Base-by-base conservation (phyloP, 2,888 invertebrate species). In the Phymatocera aterrima region DNA sequence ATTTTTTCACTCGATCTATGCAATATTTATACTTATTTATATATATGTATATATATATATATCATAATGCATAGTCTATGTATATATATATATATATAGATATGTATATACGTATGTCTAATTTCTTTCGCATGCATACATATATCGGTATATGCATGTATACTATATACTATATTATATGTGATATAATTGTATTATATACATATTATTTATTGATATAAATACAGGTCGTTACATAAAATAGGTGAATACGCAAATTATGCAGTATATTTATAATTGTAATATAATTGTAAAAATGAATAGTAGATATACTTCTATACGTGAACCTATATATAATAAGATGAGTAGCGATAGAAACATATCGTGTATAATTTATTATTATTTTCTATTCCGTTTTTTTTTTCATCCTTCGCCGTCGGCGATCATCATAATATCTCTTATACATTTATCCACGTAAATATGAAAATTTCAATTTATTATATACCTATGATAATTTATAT, bases 291-390 rank as follows among this genome's bases (percentile, higher is more conserved):
- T 54, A 18, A 54, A 8, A 54, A 54, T 77, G 68, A 60, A 79
- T 80, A 40, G 79, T 81, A 77, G 24, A 74, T 54, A 8, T 28
- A 54, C 51, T 2, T 60, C 37, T 75, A n/a, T 34, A 31, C 54
- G 15, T 31, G 24, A n/a, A 65, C 24, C 6, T 64, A 83, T 81
- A 81, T 82, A 86, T 85, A 84, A 85, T 86, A 87, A 87, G 89
- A 88, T 85, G 87, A 88, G 89, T 90, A 88, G 85, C 28, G 43
- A 46, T 43, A 68, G 46, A 68, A 68, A 64, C 64, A 64, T 18
- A 64, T 60, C 15, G 31, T 31, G 6, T 34, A 12, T 43, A 12
- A 18, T 51, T n/a, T 43, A 12, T 43, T 43, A 43, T 43, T 43
- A 12, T 43, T 54, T 3, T 18, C 24, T 57, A 8, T 57, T 57